These are phyloP conservation scores for Patella pellucida DNA, from an alignment of 2,888 invertebrate genomes.

Conservation along the genomic window DNA sequence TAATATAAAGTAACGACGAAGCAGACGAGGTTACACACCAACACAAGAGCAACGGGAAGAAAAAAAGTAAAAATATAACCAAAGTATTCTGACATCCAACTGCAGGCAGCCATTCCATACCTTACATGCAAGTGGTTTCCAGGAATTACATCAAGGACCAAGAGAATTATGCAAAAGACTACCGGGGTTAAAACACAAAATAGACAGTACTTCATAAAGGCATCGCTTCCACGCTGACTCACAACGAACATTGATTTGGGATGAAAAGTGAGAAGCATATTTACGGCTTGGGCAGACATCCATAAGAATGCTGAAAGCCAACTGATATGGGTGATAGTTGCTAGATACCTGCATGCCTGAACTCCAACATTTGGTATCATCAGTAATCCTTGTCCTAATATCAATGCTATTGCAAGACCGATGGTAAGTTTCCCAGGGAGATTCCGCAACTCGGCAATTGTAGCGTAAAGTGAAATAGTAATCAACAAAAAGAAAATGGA, in stretches of 20 bases:
- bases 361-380: constrained; percentile 12
- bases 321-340: constrained; percentile 22
- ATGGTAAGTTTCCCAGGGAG: constrained; percentile 25
- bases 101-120: constrained; percentile 16
- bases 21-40: constrained; percentile 27
- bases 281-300: constrained; percentile 25
- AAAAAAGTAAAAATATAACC: constrained; percentile 22
- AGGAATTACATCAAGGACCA: background rate
- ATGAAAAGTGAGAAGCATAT: constrained; percentile 24
- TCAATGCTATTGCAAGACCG: constrained; percentile 20
- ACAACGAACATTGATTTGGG: background rate
- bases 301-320: constrained; percentile 30
- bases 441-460: constrained; percentile 20
- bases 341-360: constrained; percentile 15
- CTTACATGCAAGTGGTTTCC: constrained; percentile 6
- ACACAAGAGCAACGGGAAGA: constrained; percentile 30
- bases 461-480: constrained; percentile 19
- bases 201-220: background rate
- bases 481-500: constrained; percentile 22
- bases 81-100: constrained; percentile 16
- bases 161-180: background rate
- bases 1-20: constrained; percentile 30
- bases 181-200: background rate
- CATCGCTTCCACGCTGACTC: background rate
- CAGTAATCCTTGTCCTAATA: constrained; percentile 24